Base-by-base conservation (phyloP, 2,888 invertebrate species). In the Polietes domitor region DNA sequence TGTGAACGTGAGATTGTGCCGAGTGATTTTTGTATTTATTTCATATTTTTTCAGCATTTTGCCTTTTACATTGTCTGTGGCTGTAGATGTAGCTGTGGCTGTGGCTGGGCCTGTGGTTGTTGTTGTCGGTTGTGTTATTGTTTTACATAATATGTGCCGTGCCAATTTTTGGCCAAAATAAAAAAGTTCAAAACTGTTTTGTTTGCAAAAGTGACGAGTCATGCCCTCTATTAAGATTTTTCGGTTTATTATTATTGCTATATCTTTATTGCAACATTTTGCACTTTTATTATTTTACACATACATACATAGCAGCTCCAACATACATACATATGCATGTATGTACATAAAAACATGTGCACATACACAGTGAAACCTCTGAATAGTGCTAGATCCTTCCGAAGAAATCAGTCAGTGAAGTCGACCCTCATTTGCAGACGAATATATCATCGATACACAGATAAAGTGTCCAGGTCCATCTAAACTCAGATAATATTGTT, bases 121-220 rank as follows among this genome's bases (percentile, higher is more conserved):
- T 61, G 15, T 71, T 61, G 37, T 43, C 26, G 0, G 32, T 47
- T 21, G 24, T 77, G 61, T 37, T 21, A 26, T 37, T 72, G 41
- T 77, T 81, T 85, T 85, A 82, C 82, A 82, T 82, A 85, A 85
- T 82, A 47, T 80, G 82, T 85, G 79, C 70, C 76, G 85, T 85
- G 80, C 77, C 80, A 82, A 77, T 85, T 85, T 73, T 70, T 47
- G 72, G 41, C 55, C 47, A 68, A 63, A 28, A 61, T 37, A 76
- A 68, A 32, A 41, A 61, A 15, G 10, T 41, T 63, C 65, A 80
- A 21, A 80, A 82, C 73, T 53, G 17, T 7, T 65, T 61, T 63
- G 53, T 77, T 82, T 80, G 80, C 43, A 76, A 83, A 68, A 77
- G 24, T 76, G 75, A 68, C 77, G 50, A 80, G 80, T 83, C 85